Base-by-base conservation (phyloP, 2,113 vertebrate species). In the Rhinopomastus cyanomelas region DNA sequence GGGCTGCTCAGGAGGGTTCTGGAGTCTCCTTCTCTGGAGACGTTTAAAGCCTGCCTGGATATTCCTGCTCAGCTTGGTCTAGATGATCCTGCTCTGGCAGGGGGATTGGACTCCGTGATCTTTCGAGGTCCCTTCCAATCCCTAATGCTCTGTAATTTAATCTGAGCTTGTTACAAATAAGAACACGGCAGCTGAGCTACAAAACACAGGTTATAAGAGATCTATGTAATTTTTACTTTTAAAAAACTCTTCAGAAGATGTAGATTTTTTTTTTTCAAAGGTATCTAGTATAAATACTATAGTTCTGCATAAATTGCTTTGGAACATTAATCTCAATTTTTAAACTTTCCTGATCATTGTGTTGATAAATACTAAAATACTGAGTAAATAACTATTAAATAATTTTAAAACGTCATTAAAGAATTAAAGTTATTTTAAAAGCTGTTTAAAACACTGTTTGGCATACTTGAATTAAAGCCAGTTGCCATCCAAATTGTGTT, bases 141-240 rank as follows among this genome's bases (percentile, higher is more conserved):
- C n/a, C n/a, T n/a, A n/a, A n/a, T n/a, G n/a, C n/a, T n/a, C n/a
- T n/a, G n/a, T n/a, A n/a, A 59, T 64, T 83, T 86, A 67, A 78
- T 27, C 7, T 51, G 49, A 89, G 68, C 13, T 34, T 85, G 22
- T 1, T 68, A 16, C 18, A 76, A 91, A 44, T 48, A 68, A 78
- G 15, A 77, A 36, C 12, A 75, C 12, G 74, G 67, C 74, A 66
- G 7, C 3, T 42, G 4, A 8, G 3, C 16, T 79, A 21, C 7
- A 61, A 75, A 56, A 72, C 37, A 48, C 67, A 55, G 4, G 20
- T 16, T 69, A 12, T 17, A 39, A 37, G 8, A 64, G 17, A 79
- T 1, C 5, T 11, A 37, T 1, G 37, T 5, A 46, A n/a, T n/a
- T n/a, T n/a, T n/a, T n/a, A n/a, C n/a, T 18, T n/a, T 15, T 25